phyloP scores from a whole-genome alignment of 2,888 invertebrate species.

The Leucoptera coffeella region DNA sequence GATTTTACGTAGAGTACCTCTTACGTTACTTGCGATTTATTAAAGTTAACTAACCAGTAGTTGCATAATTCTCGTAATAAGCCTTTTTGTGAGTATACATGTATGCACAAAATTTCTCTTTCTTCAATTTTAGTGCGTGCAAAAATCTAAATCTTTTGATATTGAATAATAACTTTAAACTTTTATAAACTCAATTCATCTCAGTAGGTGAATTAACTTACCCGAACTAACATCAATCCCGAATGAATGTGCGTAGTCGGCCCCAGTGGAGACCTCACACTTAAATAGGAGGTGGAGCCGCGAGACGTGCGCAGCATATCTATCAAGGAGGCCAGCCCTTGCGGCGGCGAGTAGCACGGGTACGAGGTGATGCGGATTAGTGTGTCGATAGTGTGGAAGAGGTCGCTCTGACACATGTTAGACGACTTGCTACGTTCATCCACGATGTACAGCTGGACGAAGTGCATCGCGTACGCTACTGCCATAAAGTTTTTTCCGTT shows the following conservation, averaged over 20 bases:
- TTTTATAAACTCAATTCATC: too few relatives aligned
- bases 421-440: constrained; percentile 73
- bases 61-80: too few relatives aligned
- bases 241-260: constrained; percentile 89
- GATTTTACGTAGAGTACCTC: too few relatives aligned
- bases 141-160: too few relatives aligned
- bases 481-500: constrained; percentile 75
- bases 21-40: too few relatives aligned
- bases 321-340: constrained; percentile 74
- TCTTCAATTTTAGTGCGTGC: too few relatives aligned
- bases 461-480: constrained; percentile 84
- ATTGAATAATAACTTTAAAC: too few relatives aligned
- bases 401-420: constrained; percentile 77
- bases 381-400: constrained; percentile 82
- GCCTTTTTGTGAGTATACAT: too few relatives aligned
- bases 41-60: too few relatives aligned
- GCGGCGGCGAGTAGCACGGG: constrained; percentile 71
- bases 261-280: constrained; percentile 72
- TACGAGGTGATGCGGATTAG: constrained; percentile 71
- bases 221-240: constrained; percentile 79
- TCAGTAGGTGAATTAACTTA: too few relatives aligned
- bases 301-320: constrained; percentile 73
- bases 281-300: constrained; percentile 63
- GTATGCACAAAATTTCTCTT: too few relatives aligned
- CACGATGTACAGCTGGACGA: constrained; percentile 80